Evolutionary conservation across 2,888 invertebrate genomes (phyloP).

Genomic region (Ramazzottius varieornatus): DNA sequence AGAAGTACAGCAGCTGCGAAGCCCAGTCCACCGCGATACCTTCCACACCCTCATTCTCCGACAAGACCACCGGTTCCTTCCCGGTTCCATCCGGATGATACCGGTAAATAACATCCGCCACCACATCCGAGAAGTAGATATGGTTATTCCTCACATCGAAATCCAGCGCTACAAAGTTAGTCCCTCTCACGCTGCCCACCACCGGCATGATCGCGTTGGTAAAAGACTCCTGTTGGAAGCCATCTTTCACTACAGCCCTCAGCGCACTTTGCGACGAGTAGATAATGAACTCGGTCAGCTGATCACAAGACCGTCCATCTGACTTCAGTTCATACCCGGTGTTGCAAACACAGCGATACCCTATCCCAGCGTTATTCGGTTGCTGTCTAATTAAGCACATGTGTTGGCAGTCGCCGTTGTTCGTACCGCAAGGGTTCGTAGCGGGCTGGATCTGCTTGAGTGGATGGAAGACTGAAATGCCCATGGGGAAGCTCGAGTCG

Average conservation of each 20-base stretch:
- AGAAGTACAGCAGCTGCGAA: constrained; percentile 75
- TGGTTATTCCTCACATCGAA: constrained; percentile 66
- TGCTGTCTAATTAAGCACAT: constrained; percentile 58
- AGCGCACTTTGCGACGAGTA: not conserved
- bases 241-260: not conserved
- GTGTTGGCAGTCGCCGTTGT: constrained; percentile 68
- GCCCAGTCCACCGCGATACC: constrained; percentile 86
- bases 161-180: constrained; percentile 76
- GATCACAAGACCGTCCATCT: constrained; percentile 49
- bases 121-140: constrained; percentile 88
- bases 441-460: not conserved
- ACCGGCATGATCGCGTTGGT: constrained; percentile 84
- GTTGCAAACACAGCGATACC: constrained; percentile 68
- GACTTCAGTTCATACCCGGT: constrained; percentile 50
- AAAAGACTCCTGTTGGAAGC: constrained; percentile 27
- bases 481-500: not conserved
- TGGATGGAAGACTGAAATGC: not conserved
- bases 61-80: constrained; percentile 15
- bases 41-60: constrained; percentile 35
- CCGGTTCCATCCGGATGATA: constrained; percentile 27
- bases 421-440: constrained; percentile 52
- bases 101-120: constrained; percentile 68
- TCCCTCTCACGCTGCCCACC: constrained; percentile 44
- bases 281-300: constrained; percentile 13
- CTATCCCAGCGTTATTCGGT: constrained; percentile 39